These are phyloP conservation scores for Tenthredo livida DNA, from an alignment of 2,888 invertebrate genomes.

Conservation along the genomic window DNA sequence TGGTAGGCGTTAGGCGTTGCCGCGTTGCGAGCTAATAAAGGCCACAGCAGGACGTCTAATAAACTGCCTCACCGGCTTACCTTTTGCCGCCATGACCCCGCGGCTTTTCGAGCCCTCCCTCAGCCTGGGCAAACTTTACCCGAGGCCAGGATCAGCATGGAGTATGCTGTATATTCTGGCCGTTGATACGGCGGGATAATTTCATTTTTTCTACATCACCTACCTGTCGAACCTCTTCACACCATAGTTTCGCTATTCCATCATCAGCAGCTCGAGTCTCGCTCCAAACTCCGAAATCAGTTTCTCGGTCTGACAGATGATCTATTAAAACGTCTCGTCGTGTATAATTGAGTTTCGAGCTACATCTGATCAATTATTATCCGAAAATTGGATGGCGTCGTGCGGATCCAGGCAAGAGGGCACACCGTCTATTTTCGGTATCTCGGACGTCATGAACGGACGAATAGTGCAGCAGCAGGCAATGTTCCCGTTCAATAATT, in stretches of 20 bases:
- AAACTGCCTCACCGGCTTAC: constrained; percentile 64
- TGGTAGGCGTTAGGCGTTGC: constrained; percentile 40
- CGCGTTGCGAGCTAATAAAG: constrained; percentile 69
- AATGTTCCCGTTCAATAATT: neutral
- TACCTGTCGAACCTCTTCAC: neutral
- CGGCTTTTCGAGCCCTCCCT: constrained; percentile 40
- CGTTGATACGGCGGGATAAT: neutral
- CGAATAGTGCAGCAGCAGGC: too few species aligned
- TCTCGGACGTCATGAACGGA: neutral
- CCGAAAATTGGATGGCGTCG: neutral
- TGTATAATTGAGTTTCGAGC: neutral
- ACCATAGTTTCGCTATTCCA: neutral
- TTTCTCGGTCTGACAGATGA: neutral
- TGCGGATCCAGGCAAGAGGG: neutral
- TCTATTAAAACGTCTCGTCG: neutral
- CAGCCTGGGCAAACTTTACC: neutral
- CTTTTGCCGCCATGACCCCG: constrained; percentile 35
- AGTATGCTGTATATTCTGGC: neutral
- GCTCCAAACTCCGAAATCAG: neutral
- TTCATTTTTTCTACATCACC: neutral
- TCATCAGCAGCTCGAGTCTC: neutral
- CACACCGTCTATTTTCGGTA: neutral
- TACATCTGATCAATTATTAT: neutral
- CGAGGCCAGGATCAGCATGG: neutral
- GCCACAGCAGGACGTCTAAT: constrained; percentile 72